phyloP scores from a whole-genome alignment of 37 sponge, comb jelly and placozoan species.

The Agelas oroides region DNA sequence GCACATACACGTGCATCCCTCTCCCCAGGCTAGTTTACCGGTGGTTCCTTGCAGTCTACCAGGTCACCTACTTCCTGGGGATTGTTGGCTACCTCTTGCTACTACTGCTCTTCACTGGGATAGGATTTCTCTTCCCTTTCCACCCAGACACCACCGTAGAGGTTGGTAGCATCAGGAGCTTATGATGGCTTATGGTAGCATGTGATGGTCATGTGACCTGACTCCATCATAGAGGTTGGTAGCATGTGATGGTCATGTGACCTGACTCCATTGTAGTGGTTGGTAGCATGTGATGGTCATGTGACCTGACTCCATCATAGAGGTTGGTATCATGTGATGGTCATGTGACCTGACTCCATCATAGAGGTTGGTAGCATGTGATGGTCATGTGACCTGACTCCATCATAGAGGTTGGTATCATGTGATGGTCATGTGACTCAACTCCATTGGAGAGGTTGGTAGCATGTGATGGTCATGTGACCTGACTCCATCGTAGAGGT shows the following conservation, averaged over 20 bases:
- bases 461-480: not conserved
- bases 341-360: too few species aligned
- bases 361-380: too few species aligned
- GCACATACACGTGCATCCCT: too few species aligned
- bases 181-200: too few species aligned
- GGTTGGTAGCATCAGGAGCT: not conserved
- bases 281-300: not conserved
- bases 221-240: too few species aligned
- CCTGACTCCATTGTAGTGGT: too few species aligned
- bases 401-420: too few species aligned
- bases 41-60: slow-evolving; percentile 95
- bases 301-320: not conserved
- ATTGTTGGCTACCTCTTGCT: slow-evolving; percentile 90
- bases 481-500: slow-evolving; percentile 71
- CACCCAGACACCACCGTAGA: slow-evolving; percentile 71
- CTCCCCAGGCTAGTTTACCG: slow-evolving; percentile 89
- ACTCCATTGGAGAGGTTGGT: too few species aligned
- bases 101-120: slow-evolving; percentile 80
- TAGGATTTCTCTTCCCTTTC: slow-evolving; percentile 65
- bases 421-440: not conserved
- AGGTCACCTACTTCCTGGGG: slow-evolving; percentile 79
- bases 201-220: not conserved
- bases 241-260: too few species aligned
- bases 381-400: too few species aligned
- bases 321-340: too few species aligned